phyloP scores from a whole-genome alignment of 2,113 vertebrate genomes.

The Gallinago paraguaiae region DNA sequence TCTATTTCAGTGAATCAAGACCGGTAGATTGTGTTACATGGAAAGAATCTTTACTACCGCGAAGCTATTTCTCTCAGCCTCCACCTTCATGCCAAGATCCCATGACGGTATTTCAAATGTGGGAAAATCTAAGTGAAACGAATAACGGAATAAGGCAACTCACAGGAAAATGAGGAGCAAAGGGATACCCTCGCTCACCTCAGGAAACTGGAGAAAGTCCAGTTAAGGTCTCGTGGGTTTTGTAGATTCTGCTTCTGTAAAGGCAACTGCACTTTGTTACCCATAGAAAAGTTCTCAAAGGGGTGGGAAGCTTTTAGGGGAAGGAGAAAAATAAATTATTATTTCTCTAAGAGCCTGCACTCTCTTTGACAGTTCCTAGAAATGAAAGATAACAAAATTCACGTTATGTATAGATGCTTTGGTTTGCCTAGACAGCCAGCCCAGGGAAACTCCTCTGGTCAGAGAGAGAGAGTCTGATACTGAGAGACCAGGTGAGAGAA shows the following conservation, averaged over 20 bases:
- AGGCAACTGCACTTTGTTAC: neutral
- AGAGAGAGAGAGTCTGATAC: neutral
- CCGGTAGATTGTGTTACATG: neutral
- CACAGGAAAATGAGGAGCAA: neutral
- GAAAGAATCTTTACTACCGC: fast-evolving
- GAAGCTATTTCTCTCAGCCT: neutral
- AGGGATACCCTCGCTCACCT: neutral
- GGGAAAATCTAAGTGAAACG: neutral
- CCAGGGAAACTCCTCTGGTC: neutral
- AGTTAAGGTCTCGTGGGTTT: neutral
- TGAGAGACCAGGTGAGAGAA: neutral
- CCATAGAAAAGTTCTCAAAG: neutral
- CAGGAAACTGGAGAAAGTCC: neutral
- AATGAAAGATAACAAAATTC: neutral
- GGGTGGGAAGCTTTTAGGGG: neutral
- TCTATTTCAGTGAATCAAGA: neutral
- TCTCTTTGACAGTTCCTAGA: neutral
- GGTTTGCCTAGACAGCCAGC: neutral
- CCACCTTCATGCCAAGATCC: neutral
- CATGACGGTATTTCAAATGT: neutral
- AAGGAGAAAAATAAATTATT: neutral
- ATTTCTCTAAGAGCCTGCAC: neutral
- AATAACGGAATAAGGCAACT: neutral
- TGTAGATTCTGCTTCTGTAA: neutral
- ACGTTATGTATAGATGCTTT: neutral